phyloP scores from a whole-genome alignment of 2,888 invertebrate species.

The Drosophila niveifrons region DNA sequence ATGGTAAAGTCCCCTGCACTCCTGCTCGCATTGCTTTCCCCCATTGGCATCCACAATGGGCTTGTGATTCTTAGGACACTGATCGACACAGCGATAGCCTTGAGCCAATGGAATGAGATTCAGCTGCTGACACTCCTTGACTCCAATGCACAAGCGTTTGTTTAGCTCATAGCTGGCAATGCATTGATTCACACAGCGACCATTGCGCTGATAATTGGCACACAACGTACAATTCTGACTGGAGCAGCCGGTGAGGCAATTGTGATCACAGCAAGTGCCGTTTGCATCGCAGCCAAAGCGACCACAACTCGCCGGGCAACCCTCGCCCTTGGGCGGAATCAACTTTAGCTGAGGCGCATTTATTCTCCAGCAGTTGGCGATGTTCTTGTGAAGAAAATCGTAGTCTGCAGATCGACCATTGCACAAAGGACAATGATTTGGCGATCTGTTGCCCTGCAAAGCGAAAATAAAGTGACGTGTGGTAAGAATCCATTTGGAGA shows the following conservation, averaged over 20 bases:
- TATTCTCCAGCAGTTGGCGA: constrained; percentile 91
- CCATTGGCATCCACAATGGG: constrained; percentile 35
- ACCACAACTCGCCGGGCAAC: constrained; percentile 87
- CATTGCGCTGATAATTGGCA: constrained; percentile 58
- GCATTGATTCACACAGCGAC: constrained; percentile 78
- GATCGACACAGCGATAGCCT: constrained; percentile 87
- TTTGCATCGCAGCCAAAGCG: constrained; percentile 85
- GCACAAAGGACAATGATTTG: constrained; percentile 89
- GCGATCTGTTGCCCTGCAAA: constrained; percentile 87
- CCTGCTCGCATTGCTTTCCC: constrained; percentile 53
- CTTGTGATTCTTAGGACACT: constrained; percentile 88
- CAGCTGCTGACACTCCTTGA: constrained; percentile 60
- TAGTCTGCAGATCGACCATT: constrained; percentile 60
- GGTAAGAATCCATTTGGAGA: too few species aligned
- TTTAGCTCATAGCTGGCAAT: constrained; percentile 59
- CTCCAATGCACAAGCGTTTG: constrained; percentile 66
- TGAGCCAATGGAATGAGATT: constrained; percentile 61
- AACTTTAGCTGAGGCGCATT: constrained; percentile 69
- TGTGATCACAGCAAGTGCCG: constrained; percentile 91
- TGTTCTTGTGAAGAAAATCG: constrained; percentile 27
- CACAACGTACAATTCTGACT: constrained; percentile 86
- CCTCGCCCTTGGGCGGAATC: constrained; percentile 31
- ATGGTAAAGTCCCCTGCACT: constrained; percentile 70
- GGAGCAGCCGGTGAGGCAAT: constrained; percentile 94
- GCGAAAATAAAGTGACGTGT: not conserved